Evolutionary conservation across 2,888 invertebrate species (phyloP).

Genomic region (Dendrolimus pini): DNA sequence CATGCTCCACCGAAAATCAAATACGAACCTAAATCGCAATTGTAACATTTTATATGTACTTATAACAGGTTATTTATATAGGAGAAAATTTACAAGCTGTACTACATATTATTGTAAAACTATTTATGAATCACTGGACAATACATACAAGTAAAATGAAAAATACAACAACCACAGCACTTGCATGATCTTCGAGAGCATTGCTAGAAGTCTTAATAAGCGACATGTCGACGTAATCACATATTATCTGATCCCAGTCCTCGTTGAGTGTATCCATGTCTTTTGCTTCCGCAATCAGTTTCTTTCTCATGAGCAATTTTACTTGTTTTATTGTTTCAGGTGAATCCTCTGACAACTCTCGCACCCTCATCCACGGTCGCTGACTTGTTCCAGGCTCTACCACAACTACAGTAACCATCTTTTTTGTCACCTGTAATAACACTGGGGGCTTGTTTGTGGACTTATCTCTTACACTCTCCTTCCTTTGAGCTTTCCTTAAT

Average conservation of each 20-base stretch:
- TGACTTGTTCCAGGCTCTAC: constrained; percentile 37
- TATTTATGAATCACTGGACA: too few species aligned
- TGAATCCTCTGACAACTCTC: constrained; percentile 32
- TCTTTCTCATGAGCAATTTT: constrained; percentile 51
- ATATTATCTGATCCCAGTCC: constrained; percentile 58
- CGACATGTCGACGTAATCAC: constrained; percentile 55
- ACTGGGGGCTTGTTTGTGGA: constrained; percentile 51
- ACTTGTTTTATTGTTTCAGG: constrained; percentile 38
- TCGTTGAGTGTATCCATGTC: constrained; percentile 52
- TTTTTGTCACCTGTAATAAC: constrained; percentile 44
- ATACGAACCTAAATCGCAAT: too few species aligned
- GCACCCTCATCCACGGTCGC: constrained; percentile 30
- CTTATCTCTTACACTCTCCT: constrained; percentile 30
- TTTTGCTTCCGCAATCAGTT: constrained; percentile 43
- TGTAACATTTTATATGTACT: too few species aligned
- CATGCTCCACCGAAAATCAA: too few species aligned
- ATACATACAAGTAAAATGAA: too few species aligned
- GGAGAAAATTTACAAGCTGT: too few species aligned
- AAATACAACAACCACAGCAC: too few species aligned
- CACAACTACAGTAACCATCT: constrained; percentile 47
- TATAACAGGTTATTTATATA: too few species aligned
- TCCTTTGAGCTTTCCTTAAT: constrained; percentile 48
- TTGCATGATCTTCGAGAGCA: too few species aligned
- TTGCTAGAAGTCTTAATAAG: constrained; percentile 10
- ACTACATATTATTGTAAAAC: too few species aligned